These are phyloP conservation scores for Opisthocomus hoazin DNA, from an alignment of 2,113 vertebrate species.

Conservation along the genomic window DNA sequence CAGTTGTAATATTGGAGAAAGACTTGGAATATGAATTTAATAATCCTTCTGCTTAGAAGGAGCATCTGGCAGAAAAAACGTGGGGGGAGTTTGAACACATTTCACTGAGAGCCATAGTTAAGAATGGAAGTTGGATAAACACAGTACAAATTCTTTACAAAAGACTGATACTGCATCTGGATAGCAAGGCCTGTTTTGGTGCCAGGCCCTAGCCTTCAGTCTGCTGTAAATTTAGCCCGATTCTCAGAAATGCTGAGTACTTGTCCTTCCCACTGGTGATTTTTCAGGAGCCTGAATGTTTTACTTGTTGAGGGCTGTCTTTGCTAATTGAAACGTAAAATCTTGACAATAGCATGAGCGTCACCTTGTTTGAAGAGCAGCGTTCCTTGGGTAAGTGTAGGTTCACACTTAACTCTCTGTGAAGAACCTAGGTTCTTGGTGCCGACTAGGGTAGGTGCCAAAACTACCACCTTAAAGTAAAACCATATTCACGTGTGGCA, in stretches of 20 bases:
- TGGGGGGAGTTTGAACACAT: neutral
- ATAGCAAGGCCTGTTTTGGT: neutral
- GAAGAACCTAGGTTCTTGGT: neutral
- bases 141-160: constrained; percentile 41
- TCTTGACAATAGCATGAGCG: neutral
- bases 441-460: neutral
- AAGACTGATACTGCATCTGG: constrained; percentile 49
- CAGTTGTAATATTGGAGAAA: neutral
- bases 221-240: constrained; percentile 23
- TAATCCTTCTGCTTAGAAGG: constrained; percentile 4
- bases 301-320: neutral
- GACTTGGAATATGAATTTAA: constrained; percentile 11
- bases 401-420: neutral
- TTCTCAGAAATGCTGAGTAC: constrained; percentile 7
- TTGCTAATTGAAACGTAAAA: neutral
- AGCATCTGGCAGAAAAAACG: neutral
- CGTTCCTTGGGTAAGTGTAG: neutral
- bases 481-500: neutral
- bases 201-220: constrained; percentile 26
- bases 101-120: neutral
- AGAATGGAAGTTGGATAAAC: constrained; percentile 54
- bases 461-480: neutral
- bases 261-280: neutral
- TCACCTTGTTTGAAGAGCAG: neutral
- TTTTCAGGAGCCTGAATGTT: neutral